Conservation (phyloP, 2,888 invertebrate species). For the Heliconius ethilla region DNA sequence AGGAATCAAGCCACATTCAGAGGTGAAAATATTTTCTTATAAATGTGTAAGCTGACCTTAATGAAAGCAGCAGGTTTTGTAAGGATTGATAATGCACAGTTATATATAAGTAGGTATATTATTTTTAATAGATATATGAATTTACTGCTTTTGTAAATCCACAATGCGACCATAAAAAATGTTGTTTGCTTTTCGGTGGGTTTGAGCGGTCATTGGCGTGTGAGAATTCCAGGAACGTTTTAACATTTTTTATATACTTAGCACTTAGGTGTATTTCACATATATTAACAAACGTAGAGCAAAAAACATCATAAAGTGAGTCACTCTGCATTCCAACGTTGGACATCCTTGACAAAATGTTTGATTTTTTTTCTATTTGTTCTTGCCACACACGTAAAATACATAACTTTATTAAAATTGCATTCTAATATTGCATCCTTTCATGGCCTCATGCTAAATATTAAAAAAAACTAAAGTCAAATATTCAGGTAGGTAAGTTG, state of each 20-base stretch:
- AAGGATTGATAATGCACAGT: not conserved
- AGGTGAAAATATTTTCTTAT: not conserved
- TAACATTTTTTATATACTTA: not conserved
- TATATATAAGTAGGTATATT: not conserved
- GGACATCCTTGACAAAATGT: too few relatives aligned
- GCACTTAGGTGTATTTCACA: not conserved
- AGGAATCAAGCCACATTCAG: too few relatives aligned
- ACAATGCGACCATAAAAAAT: slow-evolving; percentile 37
- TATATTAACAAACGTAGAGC: not conserved
- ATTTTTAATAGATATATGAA: not conserved
- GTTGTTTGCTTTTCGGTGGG: slow-evolving; percentile 54
- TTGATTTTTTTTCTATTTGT: too few relatives aligned
- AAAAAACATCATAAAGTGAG: too few relatives aligned
- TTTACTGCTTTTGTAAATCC: slow-evolving; percentile 40
- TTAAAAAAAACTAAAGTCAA: not conserved
- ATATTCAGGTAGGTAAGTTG: not conserved
- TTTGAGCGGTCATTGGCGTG: slow-evolving; percentile 50
- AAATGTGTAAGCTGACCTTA: not conserved
- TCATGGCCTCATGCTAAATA: not conserved
- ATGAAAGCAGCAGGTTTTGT: not conserved
- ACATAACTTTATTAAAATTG: not conserved
- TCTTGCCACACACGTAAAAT: too few relatives aligned
- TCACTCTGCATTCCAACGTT: too few relatives aligned
- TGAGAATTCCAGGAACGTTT: not conserved
- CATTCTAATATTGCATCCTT: not conserved